Conservation (phyloP, 2,113 vertebrate genomes). For the Zingel zingel region DNA sequence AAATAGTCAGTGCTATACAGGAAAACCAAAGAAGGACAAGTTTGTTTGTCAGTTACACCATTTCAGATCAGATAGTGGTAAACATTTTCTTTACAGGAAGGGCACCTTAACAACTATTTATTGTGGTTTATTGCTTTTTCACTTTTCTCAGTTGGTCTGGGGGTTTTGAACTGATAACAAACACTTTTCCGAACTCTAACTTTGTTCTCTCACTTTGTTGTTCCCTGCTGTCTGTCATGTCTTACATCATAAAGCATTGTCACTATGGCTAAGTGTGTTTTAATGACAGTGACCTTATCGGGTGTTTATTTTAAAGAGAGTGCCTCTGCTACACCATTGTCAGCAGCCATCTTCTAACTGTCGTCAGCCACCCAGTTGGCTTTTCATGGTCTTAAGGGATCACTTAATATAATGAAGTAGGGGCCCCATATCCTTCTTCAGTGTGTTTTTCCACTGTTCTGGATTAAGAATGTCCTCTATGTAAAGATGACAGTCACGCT, state of each 20-base stretch:
- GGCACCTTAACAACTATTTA: not conserved
- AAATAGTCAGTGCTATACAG: not conserved
- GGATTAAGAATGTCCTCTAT: slow-evolving; percentile 41
- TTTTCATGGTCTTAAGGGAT: slow-evolving; percentile 41
- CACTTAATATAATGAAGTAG: slow-evolving; percentile 39
- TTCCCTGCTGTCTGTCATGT: slow-evolving; percentile 15
- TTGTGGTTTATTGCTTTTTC: not conserved
- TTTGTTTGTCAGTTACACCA: too few species aligned
- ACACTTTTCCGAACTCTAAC: not conserved
- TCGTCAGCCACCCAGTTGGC: slow-evolving; percentile 35
- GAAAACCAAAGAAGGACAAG: too few species aligned
- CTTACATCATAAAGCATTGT: not conserved
- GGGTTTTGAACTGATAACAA: not conserved
- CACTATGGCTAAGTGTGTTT: slow-evolving; percentile 55
- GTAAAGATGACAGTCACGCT: slow-evolving; percentile 16
- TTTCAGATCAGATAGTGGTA: not conserved
- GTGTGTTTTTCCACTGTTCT: slow-evolving; percentile 53
- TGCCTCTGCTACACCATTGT: slow-evolving; percentile 35
- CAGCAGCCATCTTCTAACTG: slow-evolving; percentile 43
- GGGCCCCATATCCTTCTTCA: not conserved
- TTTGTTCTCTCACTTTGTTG: slow-evolving; percentile 10
- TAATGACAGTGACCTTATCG: slow-evolving; percentile 60
- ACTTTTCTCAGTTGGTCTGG: not conserved
- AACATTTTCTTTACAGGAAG: not conserved
- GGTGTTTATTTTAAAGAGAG: slow-evolving; percentile 61